Evolutionary conservation across 2,888 invertebrate species (phyloP), one percentile per base, ranked within the genome.

Genomic region (Rambutsinella grinnellia): DNA sequence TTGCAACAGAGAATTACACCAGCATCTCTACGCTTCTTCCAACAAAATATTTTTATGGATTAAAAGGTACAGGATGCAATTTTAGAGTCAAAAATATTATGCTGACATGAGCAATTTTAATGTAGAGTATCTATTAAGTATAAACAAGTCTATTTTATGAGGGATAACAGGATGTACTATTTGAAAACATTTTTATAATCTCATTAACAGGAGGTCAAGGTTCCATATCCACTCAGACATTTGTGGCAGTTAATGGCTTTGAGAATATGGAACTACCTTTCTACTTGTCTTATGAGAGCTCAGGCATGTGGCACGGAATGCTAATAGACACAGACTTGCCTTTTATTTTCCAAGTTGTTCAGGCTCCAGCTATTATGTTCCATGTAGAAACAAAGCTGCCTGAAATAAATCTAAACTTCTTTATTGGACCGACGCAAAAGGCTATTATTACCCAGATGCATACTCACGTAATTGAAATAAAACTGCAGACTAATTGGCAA

Each of bases 261-360:
- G 79, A 79, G 60, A 80, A 67, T 63, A 66, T 75, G 5, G 82
- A 83, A 57, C 51, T 80, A 3, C 86, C 86, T 0, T 85, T 85
- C 65, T 85, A 86, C 72, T 79, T 86, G 54, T 83, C 84, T n/a
- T 54, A 85, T 3, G 85, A 89, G 84, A 83, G 85, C 0, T 88
- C 89, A 67, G 88, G 87, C 0, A 86, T 87, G 0, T 91, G 89
- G 81, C 90, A 91, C 83, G 91, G 91, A 0, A 83, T 91, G 10
- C 82, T 89, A 15, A 85, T 91, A 10, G 88, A 89, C 36, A 87
- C 89, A 15, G 85, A 86, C 21, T 88, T 89, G 2, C 90, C 91
- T 0, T 87, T 90, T 23, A 90, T 91, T 85, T 86, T 91, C 0
- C 86, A 87, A 3, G 85, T 91, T 23, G 85, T 88, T 8, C 80